A percentile compares a stretch with the other conserved stretches of the same genome.
Evolutionary conservation across 2,888 invertebrate species (phyloP).

Genomic region (Prosopocoilus inquinatus): DNA sequence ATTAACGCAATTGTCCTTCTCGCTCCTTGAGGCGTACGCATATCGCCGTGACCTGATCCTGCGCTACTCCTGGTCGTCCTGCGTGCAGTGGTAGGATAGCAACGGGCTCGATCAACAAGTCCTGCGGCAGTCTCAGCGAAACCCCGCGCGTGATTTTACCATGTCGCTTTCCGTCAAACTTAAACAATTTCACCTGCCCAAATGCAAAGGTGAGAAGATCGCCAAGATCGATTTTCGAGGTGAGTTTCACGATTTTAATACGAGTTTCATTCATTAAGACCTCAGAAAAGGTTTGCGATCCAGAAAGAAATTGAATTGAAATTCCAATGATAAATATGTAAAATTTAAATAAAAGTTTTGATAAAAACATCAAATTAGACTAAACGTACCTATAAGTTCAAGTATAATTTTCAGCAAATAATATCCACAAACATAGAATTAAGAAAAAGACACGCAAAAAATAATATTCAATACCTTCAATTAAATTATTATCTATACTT

Average conservation of each 20-base stretch:
- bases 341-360: no score
- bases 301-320: no score
- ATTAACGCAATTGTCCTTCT: no score
- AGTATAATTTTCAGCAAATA: no score
- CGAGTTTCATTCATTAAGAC: not conserved
- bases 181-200: conserved; percentile 67
- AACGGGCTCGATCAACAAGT: conserved; percentile 45
- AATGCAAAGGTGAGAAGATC: conserved; percentile 66
- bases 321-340: no score
- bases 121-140: conserved; percentile 19
- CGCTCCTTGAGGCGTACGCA: conserved; percentile 12
- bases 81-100: conserved; percentile 37
- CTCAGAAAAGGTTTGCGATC: not conserved
- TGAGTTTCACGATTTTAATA: conserved; percentile 50
- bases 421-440: no score
- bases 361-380: no score
- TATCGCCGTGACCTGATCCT: conserved; percentile 27
- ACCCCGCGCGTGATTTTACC: not conserved
- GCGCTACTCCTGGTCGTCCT: conserved; percentile 29
- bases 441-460: no score
- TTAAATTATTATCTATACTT: no score
- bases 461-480: no score
- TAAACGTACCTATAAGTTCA: no score
- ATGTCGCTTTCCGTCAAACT: conserved; percentile 71
- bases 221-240: conserved; percentile 75